phyloP scores from a whole-genome alignment of 2,113 vertebrate genomes.

The Pandion haliaetus region DNA sequence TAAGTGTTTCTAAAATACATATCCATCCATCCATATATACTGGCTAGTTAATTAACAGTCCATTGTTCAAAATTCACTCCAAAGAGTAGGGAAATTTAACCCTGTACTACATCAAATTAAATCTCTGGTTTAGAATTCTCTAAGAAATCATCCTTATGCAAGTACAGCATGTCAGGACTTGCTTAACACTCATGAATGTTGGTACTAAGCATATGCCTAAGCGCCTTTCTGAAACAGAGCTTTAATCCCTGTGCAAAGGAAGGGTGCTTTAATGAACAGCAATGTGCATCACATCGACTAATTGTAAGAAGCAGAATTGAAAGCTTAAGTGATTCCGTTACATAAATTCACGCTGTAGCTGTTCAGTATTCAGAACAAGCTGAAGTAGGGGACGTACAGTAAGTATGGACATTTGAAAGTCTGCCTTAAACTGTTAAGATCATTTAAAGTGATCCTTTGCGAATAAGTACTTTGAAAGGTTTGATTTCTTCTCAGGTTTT shows the following conservation, averaged over 20 bases:
- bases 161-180: background rate
- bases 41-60: background rate
- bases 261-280: conserved; percentile 6
- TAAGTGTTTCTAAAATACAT: background rate
- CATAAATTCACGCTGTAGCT: background rate
- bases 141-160: background rate
- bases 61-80: background rate
- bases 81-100: background rate
- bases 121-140: background rate
- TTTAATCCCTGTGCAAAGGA: background rate
- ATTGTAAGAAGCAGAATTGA: background rate
- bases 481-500: background rate
- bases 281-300: background rate
- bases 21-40: background rate
- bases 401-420: background rate
- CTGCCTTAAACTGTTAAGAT: background rate
- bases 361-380: conserved; percentile 14
- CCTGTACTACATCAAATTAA: background rate
- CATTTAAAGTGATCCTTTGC: background rate
- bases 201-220: background rate
- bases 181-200: background rate
- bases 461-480: background rate
- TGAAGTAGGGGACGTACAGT: background rate
- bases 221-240: background rate
- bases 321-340: background rate